Conservation (phyloP, 2,888 invertebrate genomes). For the Tetranychus truncatus region DNA sequence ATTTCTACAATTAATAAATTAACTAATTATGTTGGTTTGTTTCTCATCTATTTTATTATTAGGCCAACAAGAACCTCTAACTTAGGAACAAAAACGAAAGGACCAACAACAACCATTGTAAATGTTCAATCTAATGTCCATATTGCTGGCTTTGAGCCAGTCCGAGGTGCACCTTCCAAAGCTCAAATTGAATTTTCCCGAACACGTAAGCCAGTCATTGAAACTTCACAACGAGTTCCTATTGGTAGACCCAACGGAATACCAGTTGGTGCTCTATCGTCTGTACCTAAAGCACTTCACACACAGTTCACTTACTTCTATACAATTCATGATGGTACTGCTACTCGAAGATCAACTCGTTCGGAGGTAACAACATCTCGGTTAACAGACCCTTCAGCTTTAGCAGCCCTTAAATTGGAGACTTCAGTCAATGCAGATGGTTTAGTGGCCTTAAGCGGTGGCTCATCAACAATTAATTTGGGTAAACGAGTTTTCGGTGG, state of each 20-base stretch:
- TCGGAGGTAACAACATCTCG: constrained; percentile 23
- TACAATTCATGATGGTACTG: constrained; percentile 26
- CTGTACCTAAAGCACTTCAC: constrained; percentile 24
- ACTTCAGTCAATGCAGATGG: constrained; percentile 24
- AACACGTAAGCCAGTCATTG: constrained; percentile 10
- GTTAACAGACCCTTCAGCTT: constrained; percentile 18
- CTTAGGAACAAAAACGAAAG: constrained; percentile 25
- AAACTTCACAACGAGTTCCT: constrained; percentile 1
- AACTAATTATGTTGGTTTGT: constrained; percentile 15
- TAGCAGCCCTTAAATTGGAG: constrained; percentile 22
- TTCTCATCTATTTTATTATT: neutral
- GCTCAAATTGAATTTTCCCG: neutral
- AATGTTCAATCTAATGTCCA: constrained; percentile 27
- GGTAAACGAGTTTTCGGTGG: constrained; percentile 25
- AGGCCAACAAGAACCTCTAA: constrained; percentile 19
- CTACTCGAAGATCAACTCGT: constrained; percentile 24
- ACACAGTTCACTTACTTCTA: constrained; percentile 27
- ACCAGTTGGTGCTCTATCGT: constrained; percentile 21
- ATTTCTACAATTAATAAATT: constrained; percentile 13
- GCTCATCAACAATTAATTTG: constrained; percentile 24
- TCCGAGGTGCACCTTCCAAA: neutral
- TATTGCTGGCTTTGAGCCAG: constrained; percentile 15
- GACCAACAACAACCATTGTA: constrained; percentile 27
- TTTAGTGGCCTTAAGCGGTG: constrained; percentile 21
- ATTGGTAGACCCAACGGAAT: constrained; percentile 6